phyloP scores from a whole-genome alignment of 1,140 invertebrate genomes.

The Eulimnadia texana region DNA sequence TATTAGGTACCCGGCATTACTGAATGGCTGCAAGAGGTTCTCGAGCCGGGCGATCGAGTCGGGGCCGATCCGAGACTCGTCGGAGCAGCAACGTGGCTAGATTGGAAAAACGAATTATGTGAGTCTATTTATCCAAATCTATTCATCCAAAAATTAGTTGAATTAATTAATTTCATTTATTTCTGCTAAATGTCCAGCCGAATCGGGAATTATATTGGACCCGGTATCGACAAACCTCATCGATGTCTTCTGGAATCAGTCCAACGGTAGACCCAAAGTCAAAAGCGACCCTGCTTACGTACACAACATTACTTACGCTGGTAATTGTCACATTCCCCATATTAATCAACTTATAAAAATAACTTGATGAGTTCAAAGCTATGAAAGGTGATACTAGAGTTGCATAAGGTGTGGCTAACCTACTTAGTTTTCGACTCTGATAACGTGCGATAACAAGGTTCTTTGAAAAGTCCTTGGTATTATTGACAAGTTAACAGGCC shows the following conservation, averaged over 20 bases:
- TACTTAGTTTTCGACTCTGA: too few relatives aligned
- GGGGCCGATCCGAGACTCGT: constrained; percentile 57
- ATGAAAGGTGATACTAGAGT: too few relatives aligned
- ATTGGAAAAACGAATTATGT: constrained; percentile 8
- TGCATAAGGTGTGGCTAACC: too few relatives aligned
- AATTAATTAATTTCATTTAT: not conserved
- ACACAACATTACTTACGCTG: constrained; percentile 39
- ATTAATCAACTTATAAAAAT: too few relatives aligned
- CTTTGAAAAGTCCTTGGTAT: not conserved
- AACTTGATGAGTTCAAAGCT: too few relatives aligned
- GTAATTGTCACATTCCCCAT: constrained; percentile 24
- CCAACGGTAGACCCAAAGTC: constrained; percentile 34
- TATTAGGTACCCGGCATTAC: constrained; percentile 27
- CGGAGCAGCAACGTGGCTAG: constrained; percentile 7
- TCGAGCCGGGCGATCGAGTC: constrained; percentile 47
- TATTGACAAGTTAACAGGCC: not conserved
- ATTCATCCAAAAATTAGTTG: not conserved
- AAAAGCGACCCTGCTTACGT: constrained; percentile 33
- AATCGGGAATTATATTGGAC: constrained; percentile 36
- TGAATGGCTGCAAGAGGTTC: constrained; percentile 43
- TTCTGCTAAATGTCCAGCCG: constrained; percentile 23
- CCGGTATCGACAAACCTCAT: constrained; percentile 56
- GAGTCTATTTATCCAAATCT: too few relatives aligned
- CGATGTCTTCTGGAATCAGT: constrained; percentile 61
- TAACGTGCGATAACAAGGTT: too few relatives aligned